phyloP scores from a whole-genome alignment of 2,797 vertebrate genomes.

The Chiloscyllium punctatum region DNA sequence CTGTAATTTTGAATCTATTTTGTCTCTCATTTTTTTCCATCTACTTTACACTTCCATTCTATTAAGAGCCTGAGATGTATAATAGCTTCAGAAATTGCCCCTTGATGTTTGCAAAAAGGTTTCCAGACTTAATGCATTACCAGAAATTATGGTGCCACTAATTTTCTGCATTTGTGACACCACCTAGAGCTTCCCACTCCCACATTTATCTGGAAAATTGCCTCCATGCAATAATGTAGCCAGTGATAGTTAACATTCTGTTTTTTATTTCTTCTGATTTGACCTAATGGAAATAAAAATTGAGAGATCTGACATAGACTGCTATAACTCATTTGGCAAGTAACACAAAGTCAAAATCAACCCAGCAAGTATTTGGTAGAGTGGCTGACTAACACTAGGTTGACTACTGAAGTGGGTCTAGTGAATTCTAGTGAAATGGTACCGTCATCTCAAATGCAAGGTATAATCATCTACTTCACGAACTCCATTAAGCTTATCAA shows the following conservation, averaged over 20 bases:
- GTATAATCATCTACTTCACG: no score
- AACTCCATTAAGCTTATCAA: no score
- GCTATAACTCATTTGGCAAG: neutral
- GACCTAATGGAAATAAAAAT: neutral
- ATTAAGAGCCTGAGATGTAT: neutral
- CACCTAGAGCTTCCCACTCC: neutral
- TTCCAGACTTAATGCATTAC: neutral
- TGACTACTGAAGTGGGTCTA: neutral
- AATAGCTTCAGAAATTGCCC: neutral
- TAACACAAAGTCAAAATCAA: neutral
- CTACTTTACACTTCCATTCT: neutral
- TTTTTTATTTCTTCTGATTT: neutral
- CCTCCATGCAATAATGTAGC: neutral
- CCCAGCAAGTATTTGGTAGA: neutral
- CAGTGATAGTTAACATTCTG: neutral
- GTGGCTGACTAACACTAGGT: neutral
- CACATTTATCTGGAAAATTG: neutral
- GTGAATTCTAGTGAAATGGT: neutral
- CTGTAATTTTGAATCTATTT: neutral
- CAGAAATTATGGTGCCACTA: neutral
- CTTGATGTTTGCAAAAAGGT: neutral
- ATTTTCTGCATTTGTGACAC: neutral
- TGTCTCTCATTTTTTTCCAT: neutral
- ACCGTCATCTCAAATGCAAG: neutral
- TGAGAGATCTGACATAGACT: neutral